Base-by-base conservation (phyloP, 2,888 invertebrate species). In the Pilophorus perplexus region DNA sequence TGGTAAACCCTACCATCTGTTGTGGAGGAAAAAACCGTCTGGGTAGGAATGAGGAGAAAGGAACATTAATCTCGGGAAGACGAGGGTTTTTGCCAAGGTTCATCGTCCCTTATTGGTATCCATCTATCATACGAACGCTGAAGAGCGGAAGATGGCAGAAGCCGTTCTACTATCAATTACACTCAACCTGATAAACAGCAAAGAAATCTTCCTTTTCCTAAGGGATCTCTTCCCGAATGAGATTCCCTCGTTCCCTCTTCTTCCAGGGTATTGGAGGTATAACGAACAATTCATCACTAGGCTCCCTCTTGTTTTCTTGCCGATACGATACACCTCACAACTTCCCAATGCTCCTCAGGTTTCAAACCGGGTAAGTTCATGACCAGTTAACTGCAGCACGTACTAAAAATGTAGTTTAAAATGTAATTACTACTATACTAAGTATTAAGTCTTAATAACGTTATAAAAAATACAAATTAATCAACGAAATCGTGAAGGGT, bases 141-240 rank as follows among this genome's bases (percentile, higher is more conserved):
- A 23, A 18, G 25, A 14, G 59, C 20, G 42, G 40, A 23, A 42
- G 42, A 59, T 22, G 27, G 42, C 16, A 14, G 27, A 27, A 16
- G 25, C 14, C 42, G 42, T 28, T 28, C 27, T 25, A 42, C 59
- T 59, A 59, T 59, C 59, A 59, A 59, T 59, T 59, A 59, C 59
- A 59, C 40, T 59, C 59, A 22, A 59, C 38, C 59, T 59, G 59
- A 59, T 59, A 42, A 59, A 59, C 59, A 59, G 42, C 42, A 23
- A 59, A 59, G 42, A 22, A 59, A 59, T 59, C 59, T 33, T 59
- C 40, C 59, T n/a, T 22, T 10, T n/a, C n/a, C 33, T 33, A 12
- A 18, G 20, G 48, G 48, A 48, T 20, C 48, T n/a, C n/a, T 14
- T 20, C 6, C 14, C 42, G 48, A n/a, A 48, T 8, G 48, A 48